These are phyloP conservation scores for Penaeus vannamei DNA, from an alignment of 1,140 invertebrate genomes.

Conservation along the genomic window DNA sequence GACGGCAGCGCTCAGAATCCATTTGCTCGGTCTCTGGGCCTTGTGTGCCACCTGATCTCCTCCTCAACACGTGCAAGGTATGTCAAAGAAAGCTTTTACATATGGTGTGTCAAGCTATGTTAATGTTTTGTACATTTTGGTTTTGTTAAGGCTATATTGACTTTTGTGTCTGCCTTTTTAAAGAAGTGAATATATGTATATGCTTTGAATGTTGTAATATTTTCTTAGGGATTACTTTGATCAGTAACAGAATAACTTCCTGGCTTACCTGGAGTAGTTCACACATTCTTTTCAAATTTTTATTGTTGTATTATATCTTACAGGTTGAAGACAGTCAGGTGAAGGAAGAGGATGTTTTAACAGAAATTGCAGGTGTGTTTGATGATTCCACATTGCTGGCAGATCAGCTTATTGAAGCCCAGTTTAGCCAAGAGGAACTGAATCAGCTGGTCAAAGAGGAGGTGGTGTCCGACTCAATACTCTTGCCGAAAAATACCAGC, in stretches of 20 bases:
- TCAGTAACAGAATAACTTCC: too few relatives aligned
- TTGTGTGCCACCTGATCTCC: conserved; percentile 45
- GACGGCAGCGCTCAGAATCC: conserved; percentile 47
- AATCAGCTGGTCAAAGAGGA: too few relatives aligned
- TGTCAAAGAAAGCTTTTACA: not conserved
- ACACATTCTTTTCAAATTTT: too few relatives aligned
- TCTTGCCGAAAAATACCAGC: too few relatives aligned
- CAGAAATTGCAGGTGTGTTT: conserved; percentile 41
- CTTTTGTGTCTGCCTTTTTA: too few relatives aligned
- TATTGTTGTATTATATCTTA: too few relatives aligned
- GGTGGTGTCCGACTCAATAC: too few relatives aligned
- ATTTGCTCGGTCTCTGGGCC: conserved; percentile 42
- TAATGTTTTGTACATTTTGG: not conserved
- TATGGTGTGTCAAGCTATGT: not conserved
- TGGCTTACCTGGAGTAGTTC: too few relatives aligned
- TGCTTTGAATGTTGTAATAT: too few relatives aligned
- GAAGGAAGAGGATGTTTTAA: conserved; percentile 41
- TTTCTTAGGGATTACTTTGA: too few relatives aligned
- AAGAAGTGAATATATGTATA: too few relatives aligned
- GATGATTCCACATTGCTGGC: conserved; percentile 27
- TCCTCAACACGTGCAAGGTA: conserved; percentile 30
- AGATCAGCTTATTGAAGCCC: not conserved
- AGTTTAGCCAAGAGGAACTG: too few relatives aligned
- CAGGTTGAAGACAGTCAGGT: not conserved
- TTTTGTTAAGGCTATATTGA: not conserved